Evolutionary conservation across 2,888 invertebrate species (phyloP), one percentile per base, ranked within the genome.

Genomic region (Stenodera caucasica): DNA sequence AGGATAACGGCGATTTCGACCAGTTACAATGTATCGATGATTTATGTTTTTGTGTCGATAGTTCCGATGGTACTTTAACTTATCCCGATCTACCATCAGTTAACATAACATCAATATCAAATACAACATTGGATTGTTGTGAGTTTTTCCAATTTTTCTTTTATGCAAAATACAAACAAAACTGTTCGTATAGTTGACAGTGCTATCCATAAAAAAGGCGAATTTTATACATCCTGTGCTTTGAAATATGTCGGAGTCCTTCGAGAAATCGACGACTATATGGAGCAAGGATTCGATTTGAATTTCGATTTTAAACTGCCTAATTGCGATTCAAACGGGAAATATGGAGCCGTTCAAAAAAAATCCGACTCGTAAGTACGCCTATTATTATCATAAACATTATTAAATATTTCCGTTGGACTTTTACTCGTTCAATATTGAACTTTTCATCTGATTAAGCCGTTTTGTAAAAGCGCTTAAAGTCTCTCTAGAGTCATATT

Each of bases 1-100:
- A 85, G 0, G 74, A 84, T 0, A 86, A 88, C 68, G 91, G 91
- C 0, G 85, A 86, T 70, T 90, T 85, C 77, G 86, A 89, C 75
- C 81, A 84, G 0, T 75, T 90, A 8, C 90, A 90, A 69, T 90
- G 90, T 70, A 78, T 86, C 2, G 81, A 79, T 2, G 82, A 82
- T 29, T 75, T 67, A 5, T 90, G 90, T 71, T 82, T 85, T 62
- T 91, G 90, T 71, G 86, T 89, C 8, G 80, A 88, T 68, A 69
- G 72, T 0, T 64, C 82, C 45, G 85, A 84, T 26, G 88, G 88
- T 0, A 74, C 77, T 5, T 81, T 84, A 1, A 75, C 75, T 32
- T 74, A 73, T 57, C 73, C 77, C 6, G 60, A 68, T 21, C 66
- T 62, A 5, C 35, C 64, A 3, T 58, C 71, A 18, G 77, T 81